Evolutionary conservation across 1,140 invertebrate species (phyloP), one percentile per base, ranked within the genome.

Genomic region (Drosophila subpulchrella): DNA sequence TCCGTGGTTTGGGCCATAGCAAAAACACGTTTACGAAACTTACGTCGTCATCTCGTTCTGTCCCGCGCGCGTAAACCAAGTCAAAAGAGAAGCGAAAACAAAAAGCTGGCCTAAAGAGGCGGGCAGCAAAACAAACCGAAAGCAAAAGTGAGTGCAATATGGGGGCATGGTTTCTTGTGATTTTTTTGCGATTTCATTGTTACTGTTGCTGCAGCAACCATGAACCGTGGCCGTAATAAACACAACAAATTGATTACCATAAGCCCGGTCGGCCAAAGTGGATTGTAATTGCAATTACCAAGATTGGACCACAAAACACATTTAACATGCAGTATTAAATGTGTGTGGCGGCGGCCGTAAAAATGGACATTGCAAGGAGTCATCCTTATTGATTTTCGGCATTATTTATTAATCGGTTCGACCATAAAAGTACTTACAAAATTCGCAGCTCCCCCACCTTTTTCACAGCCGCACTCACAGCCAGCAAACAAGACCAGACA

Each of bases 331-430:
- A 78, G 48, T 72, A 78, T 89, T 63, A 57, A 78, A 78, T 84
- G 44, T 80, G 68, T 55, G 68, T 55, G 61, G 17, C 20, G 48
- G 60, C 24, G 61, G 47, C 20, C 32, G 24, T 67, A 74, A 75
- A 75, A 75, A 75, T 58, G 65, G 58, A 48, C 65, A 81, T 76
- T 62, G 58, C 66, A 67, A 79, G 53, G 66, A 82, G 78, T 89
- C 67, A 75, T 76, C 48, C 56, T 88, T 86, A 88, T 88, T 88
- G 83, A 88, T 88, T 88, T 88, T 83, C 15, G 76, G 44, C 60
- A 83, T 88, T 88, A 89, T 71, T 80, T 88, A 88, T 88, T 83
- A 83, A 88, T 67, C 60, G 30, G 36, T 12, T 39, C 32, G 46
- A 70, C 71, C 58, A 70, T 75, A 74, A 75, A 74, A 54, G 58